Evolutionary conservation across 2,113 vertebrate genomes (phyloP), one percentile per base, ranked within the genome.

Genomic region (Chlamydotis undulata): DNA sequence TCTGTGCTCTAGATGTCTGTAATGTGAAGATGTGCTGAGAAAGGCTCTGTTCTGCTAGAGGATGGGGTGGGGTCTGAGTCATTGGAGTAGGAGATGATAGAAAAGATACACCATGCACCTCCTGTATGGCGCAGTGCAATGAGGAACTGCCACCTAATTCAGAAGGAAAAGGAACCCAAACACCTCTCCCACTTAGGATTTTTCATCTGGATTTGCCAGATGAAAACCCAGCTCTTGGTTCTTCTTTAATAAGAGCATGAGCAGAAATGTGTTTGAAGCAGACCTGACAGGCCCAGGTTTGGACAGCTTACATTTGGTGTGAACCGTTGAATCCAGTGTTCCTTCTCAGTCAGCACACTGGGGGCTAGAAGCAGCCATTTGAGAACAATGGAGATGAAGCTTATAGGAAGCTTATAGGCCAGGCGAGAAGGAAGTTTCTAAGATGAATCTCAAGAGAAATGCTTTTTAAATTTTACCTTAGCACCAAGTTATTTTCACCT

Each of bases 1-100:
- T 17, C 55, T 60, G 31, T 65, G 28, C 56, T 65, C 56, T 61
- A 16, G 33, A 10, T 41, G 29, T 57, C 52, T 37, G 19, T 80
- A n/a, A 68, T 13, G 13, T 63, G 63, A 76, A 29, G 53, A 57
- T 67, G 52, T 43, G 67, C 39, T 83, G 67, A 71, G 15, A 35
- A 67, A 37, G 26, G 23, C 43, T 23, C 17, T 81, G 0, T 0
- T 17, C 26, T 89, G 29, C 10, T 33, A 39, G 39, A 71, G 11
- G 24, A 33, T 63, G 41, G 61, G 8, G 4, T 0, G 1, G 71
- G 14, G 4, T 53, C 33, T 49, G 67, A 83, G 35, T 53, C n/a
- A 67, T 37, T 53, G 52, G 26, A 78, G 8, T 25, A 61, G 50
- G n/a, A 82, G 35, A n/a, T 12, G 35, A n/a, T 12, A 15, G 25